A percentile compares a stretch with the other conserved stretches of the same genome.
These are phyloP conservation scores for Steatocranus sp. DNA, from an alignment of 2,797 vertebrate species.

Conservation along the genomic window DNA sequence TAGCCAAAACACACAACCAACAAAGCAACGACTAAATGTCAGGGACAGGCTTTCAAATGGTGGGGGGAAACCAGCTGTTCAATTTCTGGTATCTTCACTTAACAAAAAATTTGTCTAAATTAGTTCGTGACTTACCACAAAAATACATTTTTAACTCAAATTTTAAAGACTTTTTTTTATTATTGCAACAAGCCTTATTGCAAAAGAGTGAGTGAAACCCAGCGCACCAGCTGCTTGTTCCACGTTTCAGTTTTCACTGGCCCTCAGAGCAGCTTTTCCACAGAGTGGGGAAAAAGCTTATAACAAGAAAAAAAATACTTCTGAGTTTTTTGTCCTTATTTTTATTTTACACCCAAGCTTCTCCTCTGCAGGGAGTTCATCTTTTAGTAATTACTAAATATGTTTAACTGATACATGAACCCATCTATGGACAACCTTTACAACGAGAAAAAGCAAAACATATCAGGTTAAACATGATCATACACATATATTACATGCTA, in stretches of 20 bases:
- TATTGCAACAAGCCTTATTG: not conserved
- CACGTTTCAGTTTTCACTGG: not conserved
- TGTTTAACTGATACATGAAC: not conserved
- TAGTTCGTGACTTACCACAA: not conserved
- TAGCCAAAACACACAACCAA: constrained; percentile 21
- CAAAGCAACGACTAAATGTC: not conserved
- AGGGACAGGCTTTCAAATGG: not conserved
- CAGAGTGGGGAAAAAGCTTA: not conserved
- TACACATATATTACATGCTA: not conserved
- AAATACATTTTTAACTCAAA: not conserved
- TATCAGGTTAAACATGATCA: not conserved
- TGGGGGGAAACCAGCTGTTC: not conserved
- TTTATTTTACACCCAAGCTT: not conserved
- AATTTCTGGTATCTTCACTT: not conserved
- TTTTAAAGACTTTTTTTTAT: not conserved
- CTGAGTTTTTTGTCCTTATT: not conserved
- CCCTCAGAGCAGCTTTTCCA: not conserved
- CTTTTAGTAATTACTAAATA: not conserved
- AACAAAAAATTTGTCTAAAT: not conserved
- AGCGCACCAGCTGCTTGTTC: constrained; percentile 13
- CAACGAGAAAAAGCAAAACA: not conserved
- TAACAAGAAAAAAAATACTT: not conserved
- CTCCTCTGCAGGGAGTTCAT: not conserved
- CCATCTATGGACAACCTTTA: not conserved
- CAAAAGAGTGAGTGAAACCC: not conserved